phyloP scores from a whole-genome alignment of 2,888 invertebrate genomes.

The Pyrocoelia pectoralis region DNA sequence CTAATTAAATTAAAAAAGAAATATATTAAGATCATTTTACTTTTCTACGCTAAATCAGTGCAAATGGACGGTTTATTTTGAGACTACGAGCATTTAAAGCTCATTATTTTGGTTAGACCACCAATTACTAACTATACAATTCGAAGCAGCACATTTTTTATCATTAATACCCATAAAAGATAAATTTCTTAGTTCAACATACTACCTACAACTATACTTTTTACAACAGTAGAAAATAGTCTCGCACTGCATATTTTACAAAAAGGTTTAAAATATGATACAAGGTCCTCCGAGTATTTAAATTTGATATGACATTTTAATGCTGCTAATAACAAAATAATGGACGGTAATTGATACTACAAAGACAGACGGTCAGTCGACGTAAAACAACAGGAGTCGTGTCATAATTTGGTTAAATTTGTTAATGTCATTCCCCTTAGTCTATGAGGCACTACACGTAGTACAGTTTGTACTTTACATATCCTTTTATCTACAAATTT shows the following conservation, averaged over 20 bases:
- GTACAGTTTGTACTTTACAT: conserved; percentile 28
- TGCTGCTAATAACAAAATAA: background rate
- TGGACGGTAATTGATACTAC: conserved; percentile 11
- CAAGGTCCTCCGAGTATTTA: background rate
- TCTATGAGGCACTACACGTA: conserved; percentile 32
- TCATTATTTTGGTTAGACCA: conserved; percentile 28
- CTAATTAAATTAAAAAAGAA: conserved; percentile 21
- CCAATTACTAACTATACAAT: conserved; percentile 15
- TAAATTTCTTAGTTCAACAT: conserved; percentile 22
- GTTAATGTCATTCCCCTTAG: no score
- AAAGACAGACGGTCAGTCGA: background rate
- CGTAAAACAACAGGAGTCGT: background rate
- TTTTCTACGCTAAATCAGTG: conserved; percentile 42
- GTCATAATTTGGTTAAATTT: background rate
- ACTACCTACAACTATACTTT: conserved; percentile 30
- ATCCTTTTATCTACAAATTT: conserved; percentile 7
- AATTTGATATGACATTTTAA: background rate
- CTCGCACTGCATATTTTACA: conserved; percentile 23
- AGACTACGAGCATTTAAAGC: conserved; percentile 49
- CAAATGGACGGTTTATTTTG: conserved; percentile 56
- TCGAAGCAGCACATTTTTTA: conserved; percentile 8
- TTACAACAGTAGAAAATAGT: conserved; percentile 21
- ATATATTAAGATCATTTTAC: conserved; percentile 29
- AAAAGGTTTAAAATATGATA: conserved; percentile 21
- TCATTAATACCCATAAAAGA: background rate